Evolutionary conservation across 2,797 vertebrate species (phyloP).

Genomic region (Alcedo quadribrachys): DNA sequence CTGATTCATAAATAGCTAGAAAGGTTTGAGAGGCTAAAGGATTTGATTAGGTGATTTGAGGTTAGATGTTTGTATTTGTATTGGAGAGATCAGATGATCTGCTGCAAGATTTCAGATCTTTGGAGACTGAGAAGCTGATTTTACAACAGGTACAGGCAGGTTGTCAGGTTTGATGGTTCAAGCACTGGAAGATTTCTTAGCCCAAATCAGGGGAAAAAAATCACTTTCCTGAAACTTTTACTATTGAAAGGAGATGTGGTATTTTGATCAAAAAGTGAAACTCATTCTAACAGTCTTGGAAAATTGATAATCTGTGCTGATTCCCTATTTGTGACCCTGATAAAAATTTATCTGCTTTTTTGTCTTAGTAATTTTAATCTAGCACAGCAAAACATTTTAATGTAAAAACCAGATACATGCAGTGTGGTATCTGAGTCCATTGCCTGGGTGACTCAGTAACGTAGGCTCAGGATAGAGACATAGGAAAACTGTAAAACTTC

Average conservation of each 20-base stretch:
- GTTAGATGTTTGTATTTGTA: slow-evolving; percentile 21
- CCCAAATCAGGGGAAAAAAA: not conserved
- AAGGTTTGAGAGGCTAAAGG: not conserved
- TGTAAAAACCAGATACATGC: not conserved
- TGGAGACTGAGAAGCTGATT: not conserved
- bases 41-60: slow-evolving; percentile 39
- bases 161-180: not conserved
- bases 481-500: not conserved
- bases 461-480: not conserved
- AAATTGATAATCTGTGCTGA: not conserved
- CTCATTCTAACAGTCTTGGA: not conserved
- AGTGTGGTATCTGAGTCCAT: not conserved
- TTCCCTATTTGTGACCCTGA: not conserved
- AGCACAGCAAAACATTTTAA: not conserved
- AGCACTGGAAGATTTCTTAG: not conserved
- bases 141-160: not conserved
- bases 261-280: not conserved
- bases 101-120: slow-evolving; percentile 1
- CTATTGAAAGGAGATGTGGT: not conserved
- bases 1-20: not conserved
- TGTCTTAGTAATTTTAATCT: not conserved
- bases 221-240: not conserved
- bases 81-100: slow-evolving; percentile 9
- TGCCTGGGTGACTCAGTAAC: not conserved
- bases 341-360: not conserved